Base-by-base conservation (phyloP, 2,888 invertebrate species). In the Cyrtodaria siliqua region DNA sequence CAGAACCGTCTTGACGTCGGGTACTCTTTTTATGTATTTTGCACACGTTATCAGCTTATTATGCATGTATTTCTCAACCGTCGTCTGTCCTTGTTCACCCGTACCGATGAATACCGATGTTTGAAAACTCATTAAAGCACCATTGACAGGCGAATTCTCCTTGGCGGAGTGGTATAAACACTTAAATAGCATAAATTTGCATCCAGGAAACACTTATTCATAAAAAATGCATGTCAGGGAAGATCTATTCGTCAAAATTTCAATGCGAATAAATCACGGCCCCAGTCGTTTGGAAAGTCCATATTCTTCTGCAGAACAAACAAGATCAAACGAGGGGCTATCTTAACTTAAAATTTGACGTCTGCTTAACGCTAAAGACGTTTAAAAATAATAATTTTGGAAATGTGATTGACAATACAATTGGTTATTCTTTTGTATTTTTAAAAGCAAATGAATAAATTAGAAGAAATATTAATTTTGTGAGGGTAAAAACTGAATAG, bases 391-490 rank as follows among this genome's bases (percentile, higher is more conserved):
- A 42, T 40, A 33, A 49, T 33, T 52, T 33, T 23, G 20, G n/a
- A 26, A 0, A 12, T 14, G 38, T 78, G 78, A 78, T 78, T 78
- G 78, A 78, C 78, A 78, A 68, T 53, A 29, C 33, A 16, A 52
- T 29, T 55, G 50, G 53, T 49, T 63, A 42, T 60, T 57, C 60
- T 63, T 27, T 80, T 73, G 77, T 76, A 26, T 53, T 64, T 55
- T 67, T 57, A 57, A 57, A 70, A 53, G 70, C 40, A 74, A 70
- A 80, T 73, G 80, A 80, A 80, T 77, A 80, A 80, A 80, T 80
- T 80, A 77, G 73, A 27, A 50, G 70, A 77, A 74, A 80, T 77
- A 77, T 80, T 80, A 77, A 80, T 80, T 80, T 80, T 66, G 29
- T 27, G 55, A 72, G 60, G 68, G 72, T 47, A 50, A 26, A 29